Evolutionary conservation across 2,113 vertebrate genomes (phyloP).

Genomic region (Petroica traversi): DNA sequence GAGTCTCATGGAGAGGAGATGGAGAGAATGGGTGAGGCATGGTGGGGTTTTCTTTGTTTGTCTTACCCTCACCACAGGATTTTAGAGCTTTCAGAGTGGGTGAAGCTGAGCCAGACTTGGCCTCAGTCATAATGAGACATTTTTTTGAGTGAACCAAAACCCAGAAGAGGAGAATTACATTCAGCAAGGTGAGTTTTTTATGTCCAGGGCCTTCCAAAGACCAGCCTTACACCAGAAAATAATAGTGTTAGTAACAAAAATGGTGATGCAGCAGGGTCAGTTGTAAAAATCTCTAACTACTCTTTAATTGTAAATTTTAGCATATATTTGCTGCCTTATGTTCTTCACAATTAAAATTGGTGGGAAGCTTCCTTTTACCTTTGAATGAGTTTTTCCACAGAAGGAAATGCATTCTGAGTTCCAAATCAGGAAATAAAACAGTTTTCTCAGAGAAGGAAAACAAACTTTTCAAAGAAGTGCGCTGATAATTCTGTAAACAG

Average conservation of each 20-base stretch:
- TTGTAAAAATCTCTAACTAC: neutral
- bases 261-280: neutral
- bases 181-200: neutral
- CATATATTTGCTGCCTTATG: neutral
- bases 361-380: neutral
- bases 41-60: neutral
- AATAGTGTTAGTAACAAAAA: neutral
- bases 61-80: neutral
- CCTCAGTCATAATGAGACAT: neutral
- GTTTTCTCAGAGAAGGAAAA: neutral
- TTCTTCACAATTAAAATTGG: neutral
- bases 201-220: neutral
- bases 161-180: neutral
- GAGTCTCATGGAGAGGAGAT: neutral
- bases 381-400: neutral
- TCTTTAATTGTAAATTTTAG: neutral
- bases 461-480: neutral
- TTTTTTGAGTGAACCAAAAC: neutral
- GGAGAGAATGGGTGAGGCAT: neutral
- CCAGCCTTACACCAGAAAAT: neutral
- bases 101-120: neutral
- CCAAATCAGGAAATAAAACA: neutral
- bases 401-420: fast-evolving
- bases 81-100: neutral
- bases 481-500: neutral